A percentile compares a stretch with the other conserved stretches of the same genome.
Conservation (phyloP, 2,888 invertebrate species). For the Limnephilus lunatus region DNA sequence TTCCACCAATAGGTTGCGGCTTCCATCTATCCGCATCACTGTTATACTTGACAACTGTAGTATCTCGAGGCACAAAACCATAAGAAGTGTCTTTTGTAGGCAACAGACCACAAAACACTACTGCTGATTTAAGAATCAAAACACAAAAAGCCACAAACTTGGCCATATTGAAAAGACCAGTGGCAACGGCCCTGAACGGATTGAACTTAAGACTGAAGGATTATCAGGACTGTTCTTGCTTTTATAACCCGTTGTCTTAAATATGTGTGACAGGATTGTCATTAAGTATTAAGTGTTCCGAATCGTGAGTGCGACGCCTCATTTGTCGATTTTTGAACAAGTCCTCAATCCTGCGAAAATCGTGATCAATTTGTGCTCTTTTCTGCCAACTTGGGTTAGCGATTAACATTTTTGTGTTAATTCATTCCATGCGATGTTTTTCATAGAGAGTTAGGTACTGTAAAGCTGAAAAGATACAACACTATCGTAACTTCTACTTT, state of each 20-base stretch:
- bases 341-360: slow-evolving; percentile 16
- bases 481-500: not conserved
- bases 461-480: not conserved
- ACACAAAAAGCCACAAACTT: slow-evolving; percentile 1
- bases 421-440: not conserved
- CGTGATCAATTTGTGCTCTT: slow-evolving; percentile 46
- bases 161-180: slow-evolving; percentile 11
- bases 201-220: slow-evolving; percentile 55
- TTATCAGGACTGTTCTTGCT: slow-evolving; percentile 47
- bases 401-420: slow-evolving; percentile 13
- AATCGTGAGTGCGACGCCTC: slow-evolving; percentile 54
- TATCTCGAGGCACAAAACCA: slow-evolving; percentile 59
- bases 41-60: slow-evolving; percentile 48
- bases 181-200: slow-evolving; percentile 9
- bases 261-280: slow-evolving; percentile 61
- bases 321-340: slow-evolving; percentile 7
- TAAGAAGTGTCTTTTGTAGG: slow-evolving; percentile 59
- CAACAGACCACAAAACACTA: slow-evolving; percentile 45
- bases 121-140: slow-evolving; percentile 7
- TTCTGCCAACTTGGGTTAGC: slow-evolving; percentile 24
- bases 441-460: not conserved
- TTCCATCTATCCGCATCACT: slow-evolving; percentile 52
- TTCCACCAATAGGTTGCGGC: slow-evolving; percentile 30
- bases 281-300: slow-evolving; percentile 51
- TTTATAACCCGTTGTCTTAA: slow-evolving; percentile 57